phyloP scores from a whole-genome alignment of 2,797 vertebrate species.

The Acanthiza pusilla region DNA sequence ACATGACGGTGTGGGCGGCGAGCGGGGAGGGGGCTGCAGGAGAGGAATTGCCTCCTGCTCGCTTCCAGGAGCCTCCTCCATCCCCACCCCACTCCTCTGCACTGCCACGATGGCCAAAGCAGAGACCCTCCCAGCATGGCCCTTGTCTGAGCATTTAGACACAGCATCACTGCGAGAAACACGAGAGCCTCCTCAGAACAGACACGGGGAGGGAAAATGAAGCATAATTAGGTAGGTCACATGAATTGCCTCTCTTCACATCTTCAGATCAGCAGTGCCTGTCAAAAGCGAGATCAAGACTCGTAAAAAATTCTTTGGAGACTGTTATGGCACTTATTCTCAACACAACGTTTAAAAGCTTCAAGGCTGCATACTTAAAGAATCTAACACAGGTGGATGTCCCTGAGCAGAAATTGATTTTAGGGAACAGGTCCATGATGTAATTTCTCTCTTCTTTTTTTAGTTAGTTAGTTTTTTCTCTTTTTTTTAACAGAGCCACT shows the following conservation, averaged over 20 bases:
- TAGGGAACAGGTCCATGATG: not conserved
- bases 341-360: not conserved
- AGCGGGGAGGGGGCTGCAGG: not conserved
- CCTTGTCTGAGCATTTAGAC: not conserved
- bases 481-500: not conserved
- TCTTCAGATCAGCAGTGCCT: not conserved
- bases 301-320: not conserved
- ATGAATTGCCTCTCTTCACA: not conserved
- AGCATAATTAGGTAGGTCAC: not conserved
- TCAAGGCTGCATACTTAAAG: not conserved
- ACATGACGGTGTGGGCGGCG: not conserved
- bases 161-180: not conserved
- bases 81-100: not conserved
- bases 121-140: fast-evolving
- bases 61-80: not conserved
- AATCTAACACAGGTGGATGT: not conserved
- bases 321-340: not conserved
- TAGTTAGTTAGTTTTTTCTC: not conserved
- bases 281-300: not conserved
- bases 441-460: not conserved
- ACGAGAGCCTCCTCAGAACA: fast-evolving
- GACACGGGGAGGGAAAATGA: fast-evolving
- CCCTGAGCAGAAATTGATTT: not conserved
- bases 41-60: not conserved
- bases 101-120: not conserved